Conservation (phyloP, 2,113 vertebrate genomes). For the Bufo bufo region DNA sequence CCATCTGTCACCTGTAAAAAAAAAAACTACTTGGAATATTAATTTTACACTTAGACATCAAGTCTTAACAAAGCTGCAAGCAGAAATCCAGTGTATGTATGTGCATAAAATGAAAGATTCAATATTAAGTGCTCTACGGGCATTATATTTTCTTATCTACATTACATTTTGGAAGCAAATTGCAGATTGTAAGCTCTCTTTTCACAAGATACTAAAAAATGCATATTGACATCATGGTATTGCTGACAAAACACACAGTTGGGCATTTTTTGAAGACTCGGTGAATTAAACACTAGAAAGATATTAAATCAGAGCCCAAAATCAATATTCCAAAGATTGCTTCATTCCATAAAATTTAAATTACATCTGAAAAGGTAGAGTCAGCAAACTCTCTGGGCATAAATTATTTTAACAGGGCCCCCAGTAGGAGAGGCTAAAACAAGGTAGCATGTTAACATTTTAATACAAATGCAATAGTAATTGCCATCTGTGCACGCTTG, state of each 20-base stretch:
- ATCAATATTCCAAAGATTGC: constrained; percentile 24
- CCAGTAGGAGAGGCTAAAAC: neutral
- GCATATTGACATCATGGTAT: neutral
- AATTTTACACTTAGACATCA: neutral
- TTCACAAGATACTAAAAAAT: neutral
- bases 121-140: neutral
- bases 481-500: neutral
- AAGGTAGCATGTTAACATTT: neutral
- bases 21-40: constrained; percentile 3
- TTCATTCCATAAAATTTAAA: neutral
- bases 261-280: constrained; percentile 27
- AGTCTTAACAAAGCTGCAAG: neutral
- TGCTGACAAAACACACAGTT: neutral
- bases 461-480: neutral
- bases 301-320: constrained; percentile 28
- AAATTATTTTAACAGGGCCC: neutral
- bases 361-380: neutral
- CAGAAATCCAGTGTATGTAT: neutral
- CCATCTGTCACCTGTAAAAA: constrained; percentile 28
- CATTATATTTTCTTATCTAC: neutral
- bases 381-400: neutral
- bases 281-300: constrained; percentile 12
- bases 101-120: neutral
- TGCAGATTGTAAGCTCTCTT: neutral
- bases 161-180: constrained; percentile 11